Evolutionary conservation across 2,797 vertebrate species (phyloP).

Genomic region (Oryzias sinensis): DNA sequence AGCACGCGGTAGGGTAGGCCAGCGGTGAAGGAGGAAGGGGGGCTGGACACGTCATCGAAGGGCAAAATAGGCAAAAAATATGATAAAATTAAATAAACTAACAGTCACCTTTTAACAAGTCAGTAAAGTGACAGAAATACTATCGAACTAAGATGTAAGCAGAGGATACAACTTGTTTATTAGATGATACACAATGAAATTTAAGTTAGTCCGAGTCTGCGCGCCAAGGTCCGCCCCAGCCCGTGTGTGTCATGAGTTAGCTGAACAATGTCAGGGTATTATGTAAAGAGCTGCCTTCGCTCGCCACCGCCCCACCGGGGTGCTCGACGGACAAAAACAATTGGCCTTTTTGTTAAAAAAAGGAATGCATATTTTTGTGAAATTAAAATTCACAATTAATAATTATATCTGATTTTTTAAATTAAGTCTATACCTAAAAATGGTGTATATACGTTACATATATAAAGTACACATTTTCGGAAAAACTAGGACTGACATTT

Average conservation of each 20-base stretch:
- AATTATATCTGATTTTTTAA: too few species aligned
- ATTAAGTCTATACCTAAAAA: too few species aligned
- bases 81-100: constrained; percentile 41
- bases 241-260: constrained; percentile 82
- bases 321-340: constrained; percentile 48
- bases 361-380: too few species aligned
- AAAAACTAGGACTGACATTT: too few species aligned
- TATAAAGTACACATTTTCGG: neutral
- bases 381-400: too few species aligned
- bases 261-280: constrained; percentile 83
- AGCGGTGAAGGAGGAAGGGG: constrained; percentile 33
- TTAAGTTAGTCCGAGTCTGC: constrained; percentile 8
- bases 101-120: constrained; percentile 1
- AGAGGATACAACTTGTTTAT: neutral
- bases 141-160: neutral
- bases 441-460: neutral
- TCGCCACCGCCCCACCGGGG: constrained; percentile 80
- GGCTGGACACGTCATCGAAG: constrained; percentile 81
- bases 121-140: constrained; percentile 9
- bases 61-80: neutral
- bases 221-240: constrained; percentile 60
- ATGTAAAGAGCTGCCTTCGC: constrained; percentile 77
- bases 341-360: constrained; percentile 1
- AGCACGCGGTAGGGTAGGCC: constrained; percentile 74
- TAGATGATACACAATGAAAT: constrained; percentile 1